Evolutionary conservation across 2,113 vertebrate genomes (phyloP).

Genomic region (Cephalopholis sonnerati): DNA sequence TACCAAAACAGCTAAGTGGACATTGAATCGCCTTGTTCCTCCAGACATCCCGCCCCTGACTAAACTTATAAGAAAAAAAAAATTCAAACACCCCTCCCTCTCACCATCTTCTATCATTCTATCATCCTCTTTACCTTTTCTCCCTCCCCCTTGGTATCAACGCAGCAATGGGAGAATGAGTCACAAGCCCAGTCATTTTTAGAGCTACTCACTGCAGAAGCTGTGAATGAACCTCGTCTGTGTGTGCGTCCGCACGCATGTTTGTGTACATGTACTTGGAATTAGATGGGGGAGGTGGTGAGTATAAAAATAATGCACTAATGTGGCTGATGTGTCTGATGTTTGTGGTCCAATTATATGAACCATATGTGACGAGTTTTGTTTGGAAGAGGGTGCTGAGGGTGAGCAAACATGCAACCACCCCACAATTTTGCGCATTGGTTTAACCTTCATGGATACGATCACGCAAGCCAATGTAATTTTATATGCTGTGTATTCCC

Average conservation of each 20-base stretch:
- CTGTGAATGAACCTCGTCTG: constrained; percentile 74
- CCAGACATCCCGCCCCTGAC: neutral
- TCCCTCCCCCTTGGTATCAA: constrained; percentile 43
- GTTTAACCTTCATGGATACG: neutral
- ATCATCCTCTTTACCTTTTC: constrained; percentile 22
- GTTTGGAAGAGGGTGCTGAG: constrained; percentile 10
- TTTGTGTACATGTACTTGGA: constrained; percentile 56
- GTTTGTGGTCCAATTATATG: constrained; percentile 45
- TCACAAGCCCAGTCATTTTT: constrained; percentile 75
- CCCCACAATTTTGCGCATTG: neutral
- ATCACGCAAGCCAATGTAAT: neutral
- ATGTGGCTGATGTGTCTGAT: constrained; percentile 46
- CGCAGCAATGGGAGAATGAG: constrained; percentile 69
- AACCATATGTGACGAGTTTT: constrained; percentile 47
- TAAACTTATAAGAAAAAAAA: constrained; percentile 38
- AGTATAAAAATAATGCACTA: constrained; percentile 51
- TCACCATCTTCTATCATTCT: constrained; percentile 18
- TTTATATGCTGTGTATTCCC: neutral
- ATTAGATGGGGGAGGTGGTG: constrained; percentile 20
- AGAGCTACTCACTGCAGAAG: constrained; percentile 67
- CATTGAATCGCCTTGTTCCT: neutral
- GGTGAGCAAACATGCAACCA: constrained; percentile 14
- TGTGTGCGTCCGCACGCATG: constrained; percentile 38
- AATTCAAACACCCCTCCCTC: neutral
- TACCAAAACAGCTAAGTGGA: constrained; percentile 26